Base-by-base conservation (phyloP, 2,797 vertebrate species). In the Odontamblyopus rebecca region DNA sequence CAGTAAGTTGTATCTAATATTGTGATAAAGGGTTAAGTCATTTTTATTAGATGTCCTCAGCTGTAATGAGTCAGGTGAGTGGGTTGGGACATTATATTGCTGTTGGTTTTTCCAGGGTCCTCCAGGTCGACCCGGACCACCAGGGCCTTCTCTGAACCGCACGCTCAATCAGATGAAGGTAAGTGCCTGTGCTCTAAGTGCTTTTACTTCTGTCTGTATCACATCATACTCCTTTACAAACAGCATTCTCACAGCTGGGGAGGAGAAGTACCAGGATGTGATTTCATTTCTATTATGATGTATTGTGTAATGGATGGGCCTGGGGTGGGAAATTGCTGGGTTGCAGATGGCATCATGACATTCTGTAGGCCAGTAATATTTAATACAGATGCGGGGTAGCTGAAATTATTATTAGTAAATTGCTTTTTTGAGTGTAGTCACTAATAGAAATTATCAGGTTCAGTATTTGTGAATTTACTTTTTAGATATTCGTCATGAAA, bases 81-180 rank as follows among this genome's bases (percentile, higher is more conserved):
- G 18, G 5, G 19, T 48, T 23, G 38, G 11, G 29, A 61, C 23
- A 9, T 3, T 2, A 15, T 78, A 2, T 29, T 18, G 53, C 62
- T 81, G 9, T 84, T 65, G 65, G 16, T 59, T 78, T 19, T 71
- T 70, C 64, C 83, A 95, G 95, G 95, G 95, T 48, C 71, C 68
- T 6, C 80, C 91, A 0, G 95, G 95, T 0, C 81, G 76, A 51
- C 92, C 93, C 2, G 95, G 95, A 18, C 93, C 88, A 29, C 88
- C 84, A 0, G 94, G 94, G 12, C 71, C 89, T 1, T 0, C 75
- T 0, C 29, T 94, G 69, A 84, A 87, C 62, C 73, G 93, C 51
- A 93, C 93, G 27, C 38, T 86, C 67, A 84, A 91, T 78, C 85
- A 94, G 68, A 82, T 95, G 76, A 90, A 79, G 92, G 95, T 93